Evolutionary conservation across 1,140 invertebrate species (phyloP).

Genomic region (Drosophila neocordata): DNA sequence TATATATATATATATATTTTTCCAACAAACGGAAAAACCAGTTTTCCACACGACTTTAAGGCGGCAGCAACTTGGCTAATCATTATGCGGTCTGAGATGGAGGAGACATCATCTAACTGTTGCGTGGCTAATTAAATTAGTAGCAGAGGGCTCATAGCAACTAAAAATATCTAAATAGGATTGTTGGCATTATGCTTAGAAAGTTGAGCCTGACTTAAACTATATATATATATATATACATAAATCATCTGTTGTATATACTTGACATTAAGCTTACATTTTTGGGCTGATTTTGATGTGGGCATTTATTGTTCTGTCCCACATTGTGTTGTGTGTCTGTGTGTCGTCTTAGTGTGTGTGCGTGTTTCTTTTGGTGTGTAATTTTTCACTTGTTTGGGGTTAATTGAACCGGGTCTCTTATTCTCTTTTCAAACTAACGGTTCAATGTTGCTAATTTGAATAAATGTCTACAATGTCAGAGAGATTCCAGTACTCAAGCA

Average conservation of each 20-base stretch:
- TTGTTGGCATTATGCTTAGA: constrained; percentile 51
- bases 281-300: constrained; percentile 43
- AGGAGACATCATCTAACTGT: constrained; percentile 38
- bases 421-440: constrained; percentile 23
- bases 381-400: constrained; percentile 71
- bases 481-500: constrained; percentile 9
- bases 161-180: constrained; percentile 14
- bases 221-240: too few species aligned
- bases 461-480: constrained; percentile 50
- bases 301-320: constrained; percentile 39
- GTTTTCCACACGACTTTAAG: constrained; percentile 48
- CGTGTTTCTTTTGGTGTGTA: constrained; percentile 18
- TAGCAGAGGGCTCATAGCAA: constrained; percentile 34
- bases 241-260: too few species aligned
- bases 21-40: constrained; percentile 68
- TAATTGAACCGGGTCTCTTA: constrained; percentile 64
- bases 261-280: not conserved
- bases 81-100: constrained; percentile 27
- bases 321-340: constrained; percentile 23
- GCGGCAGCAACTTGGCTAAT: constrained; percentile 41
- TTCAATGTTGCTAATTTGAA: constrained; percentile 56
- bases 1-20: too few species aligned
- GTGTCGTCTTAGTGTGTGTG: too few species aligned
- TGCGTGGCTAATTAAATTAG: constrained; percentile 75
- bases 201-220: constrained; percentile 41